Percentiles rank a stretch among this genome's conserved stretches.
These are phyloP conservation scores for Tachycineta bicolor DNA, from an alignment of 2,113 vertebrate genomes.

Conservation along the genomic window DNA sequence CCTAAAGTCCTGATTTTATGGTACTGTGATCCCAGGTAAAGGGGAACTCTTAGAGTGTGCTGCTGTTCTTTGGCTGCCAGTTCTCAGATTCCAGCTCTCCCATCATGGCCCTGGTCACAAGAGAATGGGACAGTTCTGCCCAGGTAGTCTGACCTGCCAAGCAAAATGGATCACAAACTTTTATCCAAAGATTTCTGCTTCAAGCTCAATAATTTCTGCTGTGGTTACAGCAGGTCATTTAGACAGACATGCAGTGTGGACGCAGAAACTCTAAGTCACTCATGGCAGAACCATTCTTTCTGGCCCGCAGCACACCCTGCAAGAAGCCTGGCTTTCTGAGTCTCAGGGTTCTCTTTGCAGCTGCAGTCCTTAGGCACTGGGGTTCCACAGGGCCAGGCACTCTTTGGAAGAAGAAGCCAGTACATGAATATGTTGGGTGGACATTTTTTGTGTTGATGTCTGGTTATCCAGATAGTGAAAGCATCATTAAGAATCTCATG, in stretches of 20 bases:
- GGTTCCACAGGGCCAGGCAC: background rate
- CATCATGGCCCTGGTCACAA: background rate
- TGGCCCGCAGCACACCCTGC: background rate
- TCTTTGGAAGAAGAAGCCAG: background rate
- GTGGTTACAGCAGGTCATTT: background rate
- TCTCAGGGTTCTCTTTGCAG: background rate
- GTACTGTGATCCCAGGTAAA: background rate
- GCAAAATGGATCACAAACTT: background rate
- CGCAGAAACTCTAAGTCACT: background rate
- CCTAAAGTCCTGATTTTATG: background rate
- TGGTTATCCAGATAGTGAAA: background rate
- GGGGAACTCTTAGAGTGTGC: background rate
- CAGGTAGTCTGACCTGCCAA: background rate
- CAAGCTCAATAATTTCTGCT: background rate
- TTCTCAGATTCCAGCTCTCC: background rate
- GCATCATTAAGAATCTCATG: background rate
- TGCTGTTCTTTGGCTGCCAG: background rate
- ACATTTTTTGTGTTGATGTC: background rate
- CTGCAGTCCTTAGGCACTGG: background rate
- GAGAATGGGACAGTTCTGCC: background rate
- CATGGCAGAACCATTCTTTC: background rate
- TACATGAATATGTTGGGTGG: background rate
- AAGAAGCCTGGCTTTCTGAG: background rate
- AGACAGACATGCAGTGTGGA: background rate
- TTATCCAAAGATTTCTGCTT: background rate